Evolutionary conservation across 2,888 invertebrate species (phyloP), one percentile per base, ranked within the genome.

Genomic region (Artemia sinica): DNA sequence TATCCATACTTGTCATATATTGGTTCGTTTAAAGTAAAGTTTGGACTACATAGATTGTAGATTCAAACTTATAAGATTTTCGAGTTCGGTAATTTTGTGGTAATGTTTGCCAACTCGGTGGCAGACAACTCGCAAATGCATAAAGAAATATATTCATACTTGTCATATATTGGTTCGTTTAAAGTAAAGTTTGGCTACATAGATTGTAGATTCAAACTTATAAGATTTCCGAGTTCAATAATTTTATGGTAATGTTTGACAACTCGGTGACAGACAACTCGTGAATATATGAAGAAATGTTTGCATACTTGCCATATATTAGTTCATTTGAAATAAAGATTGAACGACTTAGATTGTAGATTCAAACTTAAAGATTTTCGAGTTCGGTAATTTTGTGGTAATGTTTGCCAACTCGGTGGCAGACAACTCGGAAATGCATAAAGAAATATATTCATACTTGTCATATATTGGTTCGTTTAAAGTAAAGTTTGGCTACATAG

Each of bases 81-180:
- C 8, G 1, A 9, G 9, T 49, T 67, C 13, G n/a, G 50, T 67
- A 11, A 18, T 18, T 14, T 50, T 74, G 77, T 73, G 78, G 84
- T 73, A 28, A 28, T 28, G 4, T 28, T 28, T 9, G 75, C 82
- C 18, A 75, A 84, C 72, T 91, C 91, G 74, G 81, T 88, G 75
- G 95, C 94, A 94, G 94, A 95, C 77, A 88, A 90, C 78, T 81
- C 86, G 1, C 84, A 85, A 74, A 81, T 90, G 69, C 88, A 92
- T 76, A 85, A 85, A 74, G 89, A 90, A 76, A 81, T 77, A 67
- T 50, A 9, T 50, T 67, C 28, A 28, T 28, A 28, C 28, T 28
- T n/a, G 49, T 66, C 49, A 66, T 8, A 8, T 66, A 13, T 66
- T 41, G 49, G 2, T 41, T 28, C 14, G 84, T 13, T 52, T 52